Conservation (phyloP, 2,888 invertebrate species). For the Stenotaenia linearis region DNA sequence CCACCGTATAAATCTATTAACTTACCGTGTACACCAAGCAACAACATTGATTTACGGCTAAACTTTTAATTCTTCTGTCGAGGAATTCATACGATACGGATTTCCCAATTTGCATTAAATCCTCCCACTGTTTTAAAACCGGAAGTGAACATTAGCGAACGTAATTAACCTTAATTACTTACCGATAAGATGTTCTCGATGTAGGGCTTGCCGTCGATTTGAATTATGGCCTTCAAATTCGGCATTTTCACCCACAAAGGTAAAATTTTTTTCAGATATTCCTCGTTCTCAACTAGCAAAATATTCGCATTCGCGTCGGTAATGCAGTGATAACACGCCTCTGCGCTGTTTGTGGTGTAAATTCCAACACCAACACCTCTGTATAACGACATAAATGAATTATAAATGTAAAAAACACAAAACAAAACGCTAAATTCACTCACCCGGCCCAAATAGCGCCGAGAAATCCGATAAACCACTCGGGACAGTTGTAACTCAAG, state of each 20-base stretch:
- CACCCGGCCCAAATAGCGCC: constrained; percentile 84
- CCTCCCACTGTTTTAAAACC: too few species aligned
- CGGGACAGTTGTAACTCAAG: constrained; percentile 83
- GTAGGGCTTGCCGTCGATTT: constrained; percentile 42
- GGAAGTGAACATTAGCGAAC: too few species aligned
- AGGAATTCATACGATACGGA: constrained; percentile 63
- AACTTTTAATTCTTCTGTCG: constrained; percentile 60
- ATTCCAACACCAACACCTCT: constrained; percentile 80
- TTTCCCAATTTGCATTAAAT: constrained; percentile 67
- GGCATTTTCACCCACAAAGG: constrained; percentile 36
- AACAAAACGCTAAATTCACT: too few species aligned
- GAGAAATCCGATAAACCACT: constrained; percentile 82
- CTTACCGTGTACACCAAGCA: constrained; percentile 73
- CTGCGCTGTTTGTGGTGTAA: constrained; percentile 84
- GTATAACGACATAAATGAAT: constrained; percentile 47
- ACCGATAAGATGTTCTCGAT: constrained; percentile 33
- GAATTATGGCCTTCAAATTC: constrained; percentile 45
- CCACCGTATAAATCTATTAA: too few species aligned
- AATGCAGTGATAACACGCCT: constrained; percentile 75
- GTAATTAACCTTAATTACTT: background rate
- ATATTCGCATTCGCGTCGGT: constrained; percentile 73
- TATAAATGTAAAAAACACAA: too few species aligned
- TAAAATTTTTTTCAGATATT: constrained; percentile 45
- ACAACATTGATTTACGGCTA: constrained; percentile 77
- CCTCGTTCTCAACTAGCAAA: constrained; percentile 65